Evolutionary conservation across 2,113 vertebrate species (phyloP).

Genomic region (Zosterops japonicus): DNA sequence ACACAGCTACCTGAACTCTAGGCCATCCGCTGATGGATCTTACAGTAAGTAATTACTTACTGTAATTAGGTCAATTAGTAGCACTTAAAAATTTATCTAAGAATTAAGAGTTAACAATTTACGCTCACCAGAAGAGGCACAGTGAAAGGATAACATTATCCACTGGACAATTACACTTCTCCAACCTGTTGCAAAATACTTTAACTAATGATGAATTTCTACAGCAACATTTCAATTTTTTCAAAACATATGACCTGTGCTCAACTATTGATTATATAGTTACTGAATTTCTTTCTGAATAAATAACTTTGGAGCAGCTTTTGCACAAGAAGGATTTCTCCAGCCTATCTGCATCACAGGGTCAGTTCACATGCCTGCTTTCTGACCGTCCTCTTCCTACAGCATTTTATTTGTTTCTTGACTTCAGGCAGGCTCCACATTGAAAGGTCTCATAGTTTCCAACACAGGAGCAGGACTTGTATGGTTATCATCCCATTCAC

Average conservation of each 20-base stretch:
- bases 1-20: neutral
- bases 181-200: neutral
- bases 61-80: neutral
- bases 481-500: neutral
- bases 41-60: too few species aligned
- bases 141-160: neutral
- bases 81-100: neutral
- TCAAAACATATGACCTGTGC: neutral
- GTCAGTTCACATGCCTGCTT: neutral
- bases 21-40: neutral
- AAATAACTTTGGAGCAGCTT: neutral
- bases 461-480: neutral
- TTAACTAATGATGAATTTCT: neutral
- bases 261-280: neutral
- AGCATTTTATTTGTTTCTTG: neutral
- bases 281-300: neutral
- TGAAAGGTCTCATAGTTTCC: neutral
- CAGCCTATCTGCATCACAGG: neutral
- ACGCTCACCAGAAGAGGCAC: neutral
- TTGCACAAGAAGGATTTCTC: neutral
- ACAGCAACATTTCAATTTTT: neutral
- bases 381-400: neutral
- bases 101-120: neutral
- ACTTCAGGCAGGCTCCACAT: neutral
- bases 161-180: neutral